Conservation (phyloP, 2,797 vertebrate genomes). For the Nannoperca australis region DNA sequence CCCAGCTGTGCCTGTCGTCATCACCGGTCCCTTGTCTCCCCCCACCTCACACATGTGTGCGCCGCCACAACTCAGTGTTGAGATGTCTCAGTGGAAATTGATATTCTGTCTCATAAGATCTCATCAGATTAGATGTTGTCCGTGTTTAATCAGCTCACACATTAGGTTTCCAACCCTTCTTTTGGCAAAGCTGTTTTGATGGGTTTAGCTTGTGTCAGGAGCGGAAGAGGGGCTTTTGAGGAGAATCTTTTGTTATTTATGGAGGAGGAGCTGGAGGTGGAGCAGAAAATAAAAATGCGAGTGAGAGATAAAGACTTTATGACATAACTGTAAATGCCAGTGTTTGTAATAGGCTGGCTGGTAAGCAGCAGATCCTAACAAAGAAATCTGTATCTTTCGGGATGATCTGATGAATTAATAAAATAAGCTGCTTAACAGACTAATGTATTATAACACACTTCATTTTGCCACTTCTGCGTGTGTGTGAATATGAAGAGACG, state of each 20-base stretch:
- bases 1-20: slow-evolving; percentile 47
- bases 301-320: slow-evolving; percentile 54
- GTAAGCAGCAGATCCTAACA: slow-evolving; percentile 36
- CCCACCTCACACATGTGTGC: slow-evolving; percentile 26
- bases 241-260: slow-evolving; percentile 56
- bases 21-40: slow-evolving; percentile 35
- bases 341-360: slow-evolving; percentile 39
- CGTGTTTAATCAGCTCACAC: slow-evolving; percentile 71
- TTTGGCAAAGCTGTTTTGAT: slow-evolving; percentile 54
- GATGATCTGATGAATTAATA: slow-evolving; percentile 89
- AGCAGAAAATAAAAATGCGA: slow-evolving; percentile 35
- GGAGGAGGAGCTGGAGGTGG: slow-evolving; percentile 55
- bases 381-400: slow-evolving; percentile 49
- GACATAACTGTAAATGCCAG: slow-evolving; percentile 61
- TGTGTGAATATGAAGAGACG: slow-evolving; percentile 24
- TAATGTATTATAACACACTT: slow-evolving; percentile 39
- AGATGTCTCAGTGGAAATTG: slow-evolving; percentile 69
- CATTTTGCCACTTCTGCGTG: slow-evolving; percentile 54
- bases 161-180: slow-evolving; percentile 54
- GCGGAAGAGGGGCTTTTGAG: slow-evolving; percentile 29
- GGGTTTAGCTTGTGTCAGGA: slow-evolving; percentile 34
- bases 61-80: slow-evolving; percentile 41
- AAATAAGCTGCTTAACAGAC: slow-evolving; percentile 81
- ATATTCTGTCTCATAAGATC: slow-evolving; percentile 77
- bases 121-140: slow-evolving; percentile 77